A percentile compares a stretch with the other conserved stretches of the same genome.
phyloP scores from a whole-genome alignment of 2,113 vertebrate genomes.

The Notiomystis cincta region DNA sequence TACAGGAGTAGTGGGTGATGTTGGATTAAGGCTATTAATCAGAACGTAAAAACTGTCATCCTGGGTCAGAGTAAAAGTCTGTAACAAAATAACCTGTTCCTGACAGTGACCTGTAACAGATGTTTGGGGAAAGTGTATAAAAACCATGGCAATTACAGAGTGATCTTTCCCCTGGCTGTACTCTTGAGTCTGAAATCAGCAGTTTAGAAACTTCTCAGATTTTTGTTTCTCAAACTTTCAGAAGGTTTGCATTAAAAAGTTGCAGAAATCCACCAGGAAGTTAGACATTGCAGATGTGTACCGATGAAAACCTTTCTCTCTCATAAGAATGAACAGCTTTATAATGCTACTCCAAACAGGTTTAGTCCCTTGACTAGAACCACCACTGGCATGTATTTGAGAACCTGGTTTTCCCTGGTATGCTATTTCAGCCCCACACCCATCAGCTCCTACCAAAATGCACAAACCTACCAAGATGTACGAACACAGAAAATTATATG shows the following conservation, averaged over 20 bases:
- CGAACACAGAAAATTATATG: fast-evolving
- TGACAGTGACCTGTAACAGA: constrained; percentile 41
- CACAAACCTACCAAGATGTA: neutral
- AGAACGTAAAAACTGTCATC: constrained; percentile 23
- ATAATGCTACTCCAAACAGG: neutral
- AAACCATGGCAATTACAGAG: neutral
- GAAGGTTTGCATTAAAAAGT: neutral
- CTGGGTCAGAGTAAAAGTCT: constrained; percentile 22
- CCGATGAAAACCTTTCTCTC: neutral
- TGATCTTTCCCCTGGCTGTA: constrained; percentile 18
- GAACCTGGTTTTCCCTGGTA: neutral
- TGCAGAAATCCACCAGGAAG: neutral
- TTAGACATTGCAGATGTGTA: neutral
- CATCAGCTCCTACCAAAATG: neutral
- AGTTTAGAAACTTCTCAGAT: neutral
- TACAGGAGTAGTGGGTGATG: neutral
- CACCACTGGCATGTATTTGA: neutral
- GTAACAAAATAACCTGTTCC: constrained; percentile 30
- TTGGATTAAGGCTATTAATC: constrained; percentile 25
- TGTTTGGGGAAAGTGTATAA: constrained; percentile 5
- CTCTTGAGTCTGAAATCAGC: neutral
- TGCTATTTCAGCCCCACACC: neutral
- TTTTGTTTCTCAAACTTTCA: neutral
- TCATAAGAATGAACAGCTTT: neutral
- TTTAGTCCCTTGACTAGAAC: neutral